Conservation (phyloP, 1,140 invertebrate species). For the Meloidogyne hapla region DNA sequence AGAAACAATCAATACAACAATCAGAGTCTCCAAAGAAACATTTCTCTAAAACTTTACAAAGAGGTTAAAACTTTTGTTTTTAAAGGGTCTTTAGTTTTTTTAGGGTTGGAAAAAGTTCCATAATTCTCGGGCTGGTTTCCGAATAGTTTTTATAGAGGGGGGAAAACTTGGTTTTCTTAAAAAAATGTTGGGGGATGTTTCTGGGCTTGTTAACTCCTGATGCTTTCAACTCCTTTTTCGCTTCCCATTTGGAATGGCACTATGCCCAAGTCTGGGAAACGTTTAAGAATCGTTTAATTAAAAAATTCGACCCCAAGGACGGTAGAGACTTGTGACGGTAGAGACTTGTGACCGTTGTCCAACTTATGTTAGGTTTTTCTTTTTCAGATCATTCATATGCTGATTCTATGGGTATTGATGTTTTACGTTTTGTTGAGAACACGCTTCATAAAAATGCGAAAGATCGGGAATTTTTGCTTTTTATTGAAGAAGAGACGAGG, state of each 20-base stretch:
- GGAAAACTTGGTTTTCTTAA: constrained; percentile 15
- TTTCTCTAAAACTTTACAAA: constrained; percentile 4
- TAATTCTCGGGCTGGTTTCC: neutral
- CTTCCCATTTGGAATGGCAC: too few relatives aligned
- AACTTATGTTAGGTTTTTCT: neutral
- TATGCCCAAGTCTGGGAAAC: too few relatives aligned
- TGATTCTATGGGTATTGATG: constrained; percentile 38
- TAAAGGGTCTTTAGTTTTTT: neutral
- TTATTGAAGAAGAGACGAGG: constrained; percentile 28
- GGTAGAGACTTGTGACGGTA: too few relatives aligned
- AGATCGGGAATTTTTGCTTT: constrained; percentile 37
- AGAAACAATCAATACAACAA: neutral
- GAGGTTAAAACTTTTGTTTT: neutral
- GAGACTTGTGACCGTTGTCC: too few relatives aligned
- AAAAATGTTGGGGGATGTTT: too few relatives aligned
- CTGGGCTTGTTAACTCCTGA: too few relatives aligned
- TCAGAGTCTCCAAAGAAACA: constrained; percentile 8
- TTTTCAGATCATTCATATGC: constrained; percentile 27
- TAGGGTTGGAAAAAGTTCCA: neutral
- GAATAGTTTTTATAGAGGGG: too few relatives aligned
- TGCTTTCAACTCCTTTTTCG: too few relatives aligned
- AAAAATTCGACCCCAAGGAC: too few relatives aligned
- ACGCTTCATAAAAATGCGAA: constrained; percentile 43
- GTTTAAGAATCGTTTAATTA: too few relatives aligned
- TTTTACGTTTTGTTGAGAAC: constrained; percentile 30